Base-by-base conservation (phyloP, 2,113 vertebrate genomes). In the Oncorhynchus tshawytscha region DNA sequence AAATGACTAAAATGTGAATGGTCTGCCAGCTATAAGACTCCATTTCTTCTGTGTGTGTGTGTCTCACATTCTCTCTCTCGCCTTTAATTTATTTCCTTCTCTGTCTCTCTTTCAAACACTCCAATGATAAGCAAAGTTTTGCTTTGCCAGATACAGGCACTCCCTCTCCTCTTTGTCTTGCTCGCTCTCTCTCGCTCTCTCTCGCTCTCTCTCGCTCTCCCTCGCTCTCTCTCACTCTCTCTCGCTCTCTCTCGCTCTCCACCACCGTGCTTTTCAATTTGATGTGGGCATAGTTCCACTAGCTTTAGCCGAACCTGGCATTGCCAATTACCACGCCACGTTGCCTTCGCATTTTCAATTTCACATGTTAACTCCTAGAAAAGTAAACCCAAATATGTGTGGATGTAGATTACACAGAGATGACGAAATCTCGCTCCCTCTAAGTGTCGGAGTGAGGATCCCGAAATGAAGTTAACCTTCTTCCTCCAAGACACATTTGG, bases 261-360 rank as follows among this genome's bases (percentile, higher is more conserved):
- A 78, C 77, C 75, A 72, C 71, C 76, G 45, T 72, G 74, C 20
- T 70, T 64, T 87, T 87, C 88, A 65, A 77, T 77, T 86, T 86
- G 60, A 73, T 72, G 78, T 79, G 67, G 80, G 83, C 79, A 84
- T 86, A 87, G 70, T 82, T 88, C 79, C 79, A 73, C 79, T 74
- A 77, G 85, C 85, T 87, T 83, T 80, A 54, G 74, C 67, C 78
- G 1, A 57, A 72, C 71, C 77, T 73, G 11, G 34, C 79, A 74
- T 78, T 57, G 74, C 79, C 82, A 24, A 80, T 87, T 84, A 84
- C 79, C 69, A 67, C 8, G 71, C 29, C 77, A 75, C 79, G 80
- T 76, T 67, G 57, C 74, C 22, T 78, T 78, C 73, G 69, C 77
- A 73, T 89, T 84, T 81, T 81, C 54, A 0, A 79, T 87, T 84